Evolutionary conservation across 92 coral and sea anemone genomes (phyloP), one percentile per base, ranked within the genome.

Genomic region (Zoanthus solanderi): DNA sequence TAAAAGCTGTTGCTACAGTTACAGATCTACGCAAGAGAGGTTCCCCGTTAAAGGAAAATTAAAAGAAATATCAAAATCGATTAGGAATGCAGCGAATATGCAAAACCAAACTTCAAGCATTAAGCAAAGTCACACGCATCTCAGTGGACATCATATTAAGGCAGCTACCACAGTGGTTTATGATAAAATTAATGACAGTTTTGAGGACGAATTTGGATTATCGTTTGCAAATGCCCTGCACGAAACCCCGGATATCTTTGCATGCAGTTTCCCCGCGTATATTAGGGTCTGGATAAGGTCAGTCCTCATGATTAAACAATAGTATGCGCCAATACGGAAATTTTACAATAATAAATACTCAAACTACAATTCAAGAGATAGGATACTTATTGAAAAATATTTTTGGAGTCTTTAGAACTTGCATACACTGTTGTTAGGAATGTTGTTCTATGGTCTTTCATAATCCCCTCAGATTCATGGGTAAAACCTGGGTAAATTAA

Each of bases 151-250:
- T 23, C 23, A 23, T 23, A 23, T 68, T 28, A 68, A 68, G 73
- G 34, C 73, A 13, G 73, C 32, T 6, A 68, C 73, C 32, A 68
- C 5, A 12, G 6, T 68, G 0, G 13, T 68, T 68, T 68, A 68
- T 23, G 73, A 68, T 34, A 68, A 68, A 68, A 30, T 68, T 29
- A 68, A 68, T 68, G 73, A 68, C 7, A 68, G 73, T 68, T 68
- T 68, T 18, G 42, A 68, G 73, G 9, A 68, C 17, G 73, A 68
- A 34, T 68, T n/a, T 18, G 73, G 73, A 68, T 4, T 68, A 12
- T 12, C 73, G 48, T 71, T 71, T 71, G 46, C 76, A 0, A 31
- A 71, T 5, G 76, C 76, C 5, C 47, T 71, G 48, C 76, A 71
- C 76, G 32, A 31, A 37, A 31, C 47, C 17, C 76, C 76, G 17